Percentiles rank a stretch among this genome's conserved stretches.
These are phyloP conservation scores for Cydia amplana DNA, from an alignment of 1,140 invertebrate species.

Conservation along the genomic window DNA sequence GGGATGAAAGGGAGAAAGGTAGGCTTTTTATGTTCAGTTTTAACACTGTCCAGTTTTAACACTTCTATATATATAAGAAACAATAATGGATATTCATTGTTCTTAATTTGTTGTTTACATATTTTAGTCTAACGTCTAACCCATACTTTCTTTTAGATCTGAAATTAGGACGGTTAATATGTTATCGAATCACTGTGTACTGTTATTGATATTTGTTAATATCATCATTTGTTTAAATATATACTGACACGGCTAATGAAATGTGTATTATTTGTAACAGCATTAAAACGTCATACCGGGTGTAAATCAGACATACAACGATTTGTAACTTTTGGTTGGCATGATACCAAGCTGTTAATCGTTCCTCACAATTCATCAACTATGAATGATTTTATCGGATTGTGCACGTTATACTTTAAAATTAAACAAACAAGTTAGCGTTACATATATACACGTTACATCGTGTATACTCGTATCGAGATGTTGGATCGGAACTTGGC, in stretches of 20 bases:
- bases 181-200: slow-evolving; percentile 21
- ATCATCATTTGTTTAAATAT: not conserved
- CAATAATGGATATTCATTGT: not conserved
- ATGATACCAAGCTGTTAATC: slow-evolving; percentile 34
- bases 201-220: slow-evolving; percentile 9
- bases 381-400: slow-evolving; percentile 27
- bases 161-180: not conserved
- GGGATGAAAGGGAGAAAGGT: not conserved
- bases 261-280: slow-evolving; percentile 27
- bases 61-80: slow-evolving; percentile 5
- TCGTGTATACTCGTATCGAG: not conserved
- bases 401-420: not conserved
- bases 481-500: not conserved
- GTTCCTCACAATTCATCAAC: slow-evolving; percentile 37
- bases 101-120: slow-evolving; percentile 7
- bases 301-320: slow-evolving; percentile 34
- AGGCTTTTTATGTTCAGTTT: slow-evolving; percentile 9
- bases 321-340: slow-evolving; percentile 37
- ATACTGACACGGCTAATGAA: slow-evolving; percentile 19
- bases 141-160: slow-evolving; percentile 8
- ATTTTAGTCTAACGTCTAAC: slow-evolving; percentile 23
- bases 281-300: slow-evolving; percentile 33
- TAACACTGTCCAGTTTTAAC: slow-evolving; percentile 18
- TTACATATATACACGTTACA: not conserved
- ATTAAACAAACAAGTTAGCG: not conserved